Percentiles rank a stretch among this genome's conserved stretches.
phyloP scores from a whole-genome alignment of 1,140 invertebrate genomes.

The Leptestheria dahalacensis region DNA sequence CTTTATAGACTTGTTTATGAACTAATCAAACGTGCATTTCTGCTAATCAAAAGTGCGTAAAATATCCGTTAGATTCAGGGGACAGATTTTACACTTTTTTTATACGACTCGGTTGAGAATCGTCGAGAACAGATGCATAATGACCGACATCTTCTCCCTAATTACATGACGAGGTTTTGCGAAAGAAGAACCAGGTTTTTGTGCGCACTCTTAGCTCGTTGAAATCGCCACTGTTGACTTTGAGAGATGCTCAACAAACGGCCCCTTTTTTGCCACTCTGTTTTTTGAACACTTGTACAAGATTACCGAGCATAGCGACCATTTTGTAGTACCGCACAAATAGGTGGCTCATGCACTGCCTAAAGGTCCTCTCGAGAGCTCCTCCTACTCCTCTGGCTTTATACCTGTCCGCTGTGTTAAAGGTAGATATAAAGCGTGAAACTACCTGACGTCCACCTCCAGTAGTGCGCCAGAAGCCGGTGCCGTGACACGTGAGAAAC shows the following conservation, averaged over 20 bases:
- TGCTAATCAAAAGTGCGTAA: too few relatives aligned
- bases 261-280: neutral
- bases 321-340: neutral
- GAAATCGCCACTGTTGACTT: neutral
- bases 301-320: neutral
- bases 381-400: neutral
- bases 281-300: neutral
- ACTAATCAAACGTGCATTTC: too few relatives aligned
- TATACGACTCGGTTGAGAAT: too few relatives aligned
- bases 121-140: neutral
- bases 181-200: neutral
- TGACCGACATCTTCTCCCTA: neutral
- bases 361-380: neutral
- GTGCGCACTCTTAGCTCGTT: neutral
- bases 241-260: neutral
- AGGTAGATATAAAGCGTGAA: neutral
- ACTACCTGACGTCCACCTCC: neutral
- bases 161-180: too few relatives aligned
- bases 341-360: too few relatives aligned
- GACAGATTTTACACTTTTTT: too few relatives aligned
- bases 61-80: too few relatives aligned
- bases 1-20: too few relatives aligned
- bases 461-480: neutral
- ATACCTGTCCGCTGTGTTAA: neutral
- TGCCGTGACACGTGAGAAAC: neutral